These are phyloP conservation scores for Peromyscus aztecus DNA, from an alignment of 2,797 vertebrate species.

Conservation along the genomic window DNA sequence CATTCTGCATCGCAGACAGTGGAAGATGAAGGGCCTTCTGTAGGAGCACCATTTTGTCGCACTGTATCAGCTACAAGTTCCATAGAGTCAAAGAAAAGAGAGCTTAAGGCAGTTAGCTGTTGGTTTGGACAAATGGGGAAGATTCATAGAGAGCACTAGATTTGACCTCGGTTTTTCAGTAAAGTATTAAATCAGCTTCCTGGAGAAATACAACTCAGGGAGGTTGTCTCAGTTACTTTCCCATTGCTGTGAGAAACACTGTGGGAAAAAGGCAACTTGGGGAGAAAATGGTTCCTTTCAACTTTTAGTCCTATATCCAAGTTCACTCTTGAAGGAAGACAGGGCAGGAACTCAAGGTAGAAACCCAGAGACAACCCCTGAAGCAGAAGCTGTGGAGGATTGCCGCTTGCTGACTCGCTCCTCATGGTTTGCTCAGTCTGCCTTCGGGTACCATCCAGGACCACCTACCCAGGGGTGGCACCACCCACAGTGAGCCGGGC, in stretches of 20 bases:
- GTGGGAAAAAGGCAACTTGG: no score
- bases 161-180: slow-evolving; percentile 3
- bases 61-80: neutral
- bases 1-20: neutral
- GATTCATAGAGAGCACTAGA: neutral
- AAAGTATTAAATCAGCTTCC: neutral
- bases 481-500: neutral
- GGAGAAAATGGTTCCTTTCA: neutral
- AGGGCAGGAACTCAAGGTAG: neutral
- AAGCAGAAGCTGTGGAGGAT: neutral
- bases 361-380: neutral
- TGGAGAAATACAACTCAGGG: neutral
- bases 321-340: neutral
- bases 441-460: neutral
- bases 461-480: no score
- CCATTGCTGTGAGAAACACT: neutral
- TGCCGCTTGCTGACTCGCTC: neutral
- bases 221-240: neutral
- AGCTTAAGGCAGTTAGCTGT: neutral
- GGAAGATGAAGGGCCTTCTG: neutral
- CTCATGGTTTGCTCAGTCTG: neutral
- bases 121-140: neutral
- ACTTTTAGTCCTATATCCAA: neutral
- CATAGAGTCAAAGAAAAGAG: neutral
- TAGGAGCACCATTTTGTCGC: neutral